Conservation (phyloP, 2,113 vertebrate genomes). For the Neolamprologus falcicula region DNA sequence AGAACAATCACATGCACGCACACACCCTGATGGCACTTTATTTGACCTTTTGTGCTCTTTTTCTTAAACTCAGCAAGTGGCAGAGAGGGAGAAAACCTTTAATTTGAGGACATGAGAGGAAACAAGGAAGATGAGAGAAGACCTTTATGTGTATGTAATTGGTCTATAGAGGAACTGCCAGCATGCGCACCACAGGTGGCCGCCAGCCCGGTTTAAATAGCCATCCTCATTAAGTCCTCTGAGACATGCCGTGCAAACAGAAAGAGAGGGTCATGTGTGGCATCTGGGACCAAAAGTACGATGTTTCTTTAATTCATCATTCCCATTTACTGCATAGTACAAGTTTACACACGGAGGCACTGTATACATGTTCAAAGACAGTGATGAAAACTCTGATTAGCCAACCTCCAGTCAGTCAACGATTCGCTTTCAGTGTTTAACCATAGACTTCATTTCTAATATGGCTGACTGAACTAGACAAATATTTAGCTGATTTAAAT, state of each 20-base stretch:
- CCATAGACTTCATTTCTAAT: background rate
- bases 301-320: background rate
- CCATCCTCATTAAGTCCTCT: slow-evolving; percentile 47
- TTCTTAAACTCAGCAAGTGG: slow-evolving; percentile 40
- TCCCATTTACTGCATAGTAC: background rate
- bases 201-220: slow-evolving; percentile 4
- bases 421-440: background rate
- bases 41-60: slow-evolving; percentile 31
- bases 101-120: slow-evolving; percentile 55
- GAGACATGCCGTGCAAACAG: background rate
- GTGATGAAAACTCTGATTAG: background rate
- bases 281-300: background rate
- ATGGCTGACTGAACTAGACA: background rate
- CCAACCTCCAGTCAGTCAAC: background rate
- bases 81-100: background rate
- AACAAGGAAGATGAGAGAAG: slow-evolving; percentile 36
- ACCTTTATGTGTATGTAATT: slow-evolving; percentile 52
- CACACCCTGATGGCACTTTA: background rate
- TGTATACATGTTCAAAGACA: background rate
- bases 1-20: background rate
- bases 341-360: background rate
- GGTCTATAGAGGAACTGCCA: slow-evolving; percentile 28
- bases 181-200: slow-evolving; percentile 41
- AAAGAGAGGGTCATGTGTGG: background rate
- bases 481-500: background rate